Conservation (phyloP, 2,797 vertebrate species). For the Mycteria americana region DNA sequence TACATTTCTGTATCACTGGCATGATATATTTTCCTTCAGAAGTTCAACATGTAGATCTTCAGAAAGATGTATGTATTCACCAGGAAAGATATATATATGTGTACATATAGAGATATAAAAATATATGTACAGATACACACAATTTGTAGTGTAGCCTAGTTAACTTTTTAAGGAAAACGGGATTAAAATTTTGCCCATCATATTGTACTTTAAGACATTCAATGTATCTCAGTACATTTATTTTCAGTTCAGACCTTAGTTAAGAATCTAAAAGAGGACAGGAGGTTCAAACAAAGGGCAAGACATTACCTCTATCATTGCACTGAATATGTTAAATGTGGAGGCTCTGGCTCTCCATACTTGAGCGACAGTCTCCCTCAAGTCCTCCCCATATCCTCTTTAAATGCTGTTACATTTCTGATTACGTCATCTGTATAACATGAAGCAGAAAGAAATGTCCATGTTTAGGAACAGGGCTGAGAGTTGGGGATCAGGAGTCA, state of each 20-base stretch:
- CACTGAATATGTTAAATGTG: not conserved
- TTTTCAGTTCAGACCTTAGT: not conserved
- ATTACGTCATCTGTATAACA: not conserved
- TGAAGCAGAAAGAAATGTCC: not conserved
- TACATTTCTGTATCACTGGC: not conserved
- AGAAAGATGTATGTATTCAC: not conserved
- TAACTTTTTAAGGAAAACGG: not conserved
- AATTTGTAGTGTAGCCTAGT: not conserved
- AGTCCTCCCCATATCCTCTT: not conserved
- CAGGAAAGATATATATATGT: not conserved
- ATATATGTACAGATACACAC: not conserved
- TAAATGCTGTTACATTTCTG: not conserved
- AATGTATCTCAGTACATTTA: not conserved
- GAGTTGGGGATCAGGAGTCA: not conserved
- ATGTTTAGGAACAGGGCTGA: not conserved
- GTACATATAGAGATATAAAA: not conserved
- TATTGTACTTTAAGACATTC: not conserved
- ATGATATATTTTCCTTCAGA: not conserved
- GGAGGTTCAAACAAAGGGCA: not conserved
- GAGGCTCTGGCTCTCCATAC: not conserved
- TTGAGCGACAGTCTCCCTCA: not conserved
- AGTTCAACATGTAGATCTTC: not conserved
- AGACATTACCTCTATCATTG: not conserved
- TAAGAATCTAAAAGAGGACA: not conserved
- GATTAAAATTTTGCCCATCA: not conserved